A percentile compares a stretch with the other conserved stretches of the same genome.
phyloP scores from a whole-genome alignment of 1,140 invertebrate genomes.

The Berghia stephanieae region DNA sequence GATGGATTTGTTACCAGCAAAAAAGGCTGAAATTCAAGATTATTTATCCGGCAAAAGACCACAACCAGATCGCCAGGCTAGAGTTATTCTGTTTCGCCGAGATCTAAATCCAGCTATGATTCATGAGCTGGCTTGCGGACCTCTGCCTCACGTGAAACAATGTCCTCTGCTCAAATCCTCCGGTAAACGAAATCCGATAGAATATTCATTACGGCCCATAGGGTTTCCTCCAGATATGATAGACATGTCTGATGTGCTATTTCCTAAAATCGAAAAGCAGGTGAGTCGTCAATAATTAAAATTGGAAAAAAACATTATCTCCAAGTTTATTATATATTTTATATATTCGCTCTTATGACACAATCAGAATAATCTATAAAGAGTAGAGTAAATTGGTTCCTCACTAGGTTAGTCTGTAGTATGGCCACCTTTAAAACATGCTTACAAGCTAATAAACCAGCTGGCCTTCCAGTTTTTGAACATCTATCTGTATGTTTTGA shows the following conservation, averaged over 20 bases:
- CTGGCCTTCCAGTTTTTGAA: too few relatives aligned
- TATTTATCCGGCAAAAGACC: constrained; percentile 41
- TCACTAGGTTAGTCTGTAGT: too few relatives aligned
- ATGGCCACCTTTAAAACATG: too few relatives aligned
- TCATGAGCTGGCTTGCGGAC: constrained; percentile 54
- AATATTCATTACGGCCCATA: constrained; percentile 31
- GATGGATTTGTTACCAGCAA: constrained; percentile 47
- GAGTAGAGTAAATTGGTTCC: too few relatives aligned
- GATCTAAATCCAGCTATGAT: constrained; percentile 46
- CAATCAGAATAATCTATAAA: too few relatives aligned
- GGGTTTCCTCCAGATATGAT: constrained; percentile 14
- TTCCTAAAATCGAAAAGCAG: constrained; percentile 26
- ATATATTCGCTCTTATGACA: too few relatives aligned
- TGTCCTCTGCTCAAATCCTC: background rate
- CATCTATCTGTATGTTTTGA: too few relatives aligned
- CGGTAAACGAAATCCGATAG: constrained; percentile 12
- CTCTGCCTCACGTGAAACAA: constrained; percentile 33
- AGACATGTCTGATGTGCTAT: background rate
- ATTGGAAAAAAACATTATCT: too few relatives aligned
- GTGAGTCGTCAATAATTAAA: too few relatives aligned
- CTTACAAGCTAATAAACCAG: too few relatives aligned
- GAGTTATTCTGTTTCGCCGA: constrained; percentile 53
- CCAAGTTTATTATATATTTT: too few relatives aligned
- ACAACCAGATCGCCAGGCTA: constrained; percentile 47
- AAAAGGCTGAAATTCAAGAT: constrained; percentile 42